phyloP scores from a whole-genome alignment of 2,888 invertebrate species.

The Entomobrya proxima region DNA sequence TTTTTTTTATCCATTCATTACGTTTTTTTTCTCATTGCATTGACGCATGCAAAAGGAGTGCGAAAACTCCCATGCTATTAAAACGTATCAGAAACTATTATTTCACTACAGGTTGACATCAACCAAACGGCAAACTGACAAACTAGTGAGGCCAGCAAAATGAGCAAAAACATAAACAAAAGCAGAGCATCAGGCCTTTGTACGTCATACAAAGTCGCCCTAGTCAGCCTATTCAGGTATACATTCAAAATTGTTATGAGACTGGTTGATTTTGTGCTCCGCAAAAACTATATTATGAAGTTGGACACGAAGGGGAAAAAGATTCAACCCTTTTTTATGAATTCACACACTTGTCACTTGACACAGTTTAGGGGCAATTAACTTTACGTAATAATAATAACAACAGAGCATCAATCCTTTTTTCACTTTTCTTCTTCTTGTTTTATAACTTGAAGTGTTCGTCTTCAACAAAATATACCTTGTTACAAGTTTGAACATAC shows the following conservation, averaged over 20 bases:
- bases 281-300: constrained; percentile 4
- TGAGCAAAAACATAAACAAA: too few species aligned
- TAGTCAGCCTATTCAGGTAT: too few species aligned
- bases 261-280: constrained; percentile 2
- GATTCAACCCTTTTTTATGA: constrained; percentile 46
- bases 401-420: constrained; percentile 62
- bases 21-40: constrained; percentile 41
- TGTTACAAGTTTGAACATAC: neutral
- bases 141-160: neutral
- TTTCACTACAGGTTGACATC: too few species aligned
- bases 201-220: too few species aligned
- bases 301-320: constrained; percentile 4
- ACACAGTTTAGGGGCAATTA: constrained; percentile 69
- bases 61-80: constrained; percentile 45
- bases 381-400: constrained; percentile 66
- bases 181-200: too few species aligned
- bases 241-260: too few species aligned
- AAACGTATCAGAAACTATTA: constrained; percentile 20
- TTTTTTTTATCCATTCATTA: neutral
- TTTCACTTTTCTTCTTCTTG: constrained; percentile 32
- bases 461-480: neutral
- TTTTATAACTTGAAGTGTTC: neutral
- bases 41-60: constrained; percentile 41
- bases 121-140: too few species aligned
- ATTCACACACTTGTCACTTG: constrained; percentile 70